Evolutionary conservation across 2,888 invertebrate species (phyloP).

Genomic region (Aleiodes testaceus): DNA sequence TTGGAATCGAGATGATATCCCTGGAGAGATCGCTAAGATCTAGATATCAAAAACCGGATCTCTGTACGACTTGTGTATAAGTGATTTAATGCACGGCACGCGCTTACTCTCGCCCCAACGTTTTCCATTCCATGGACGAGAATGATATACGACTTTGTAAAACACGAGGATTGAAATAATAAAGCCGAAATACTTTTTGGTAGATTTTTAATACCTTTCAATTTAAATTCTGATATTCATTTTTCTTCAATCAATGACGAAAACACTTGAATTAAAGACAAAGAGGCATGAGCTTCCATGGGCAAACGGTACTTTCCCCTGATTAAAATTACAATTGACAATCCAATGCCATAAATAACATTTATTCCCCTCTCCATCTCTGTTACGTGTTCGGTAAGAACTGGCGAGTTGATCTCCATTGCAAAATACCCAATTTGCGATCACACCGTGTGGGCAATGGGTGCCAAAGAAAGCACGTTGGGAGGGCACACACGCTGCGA

Average conservation of each 20-base stretch:
- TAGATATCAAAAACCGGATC: slow-evolving; percentile 41
- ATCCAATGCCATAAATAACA: background rate
- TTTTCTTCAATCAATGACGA: too few relatives aligned
- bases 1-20: slow-evolving; percentile 13
- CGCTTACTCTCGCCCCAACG: slow-evolving; percentile 33
- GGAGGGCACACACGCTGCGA: slow-evolving; percentile 44
- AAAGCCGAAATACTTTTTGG: background rate
- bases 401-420: slow-evolving; percentile 39
- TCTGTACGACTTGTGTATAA: slow-evolving; percentile 25
- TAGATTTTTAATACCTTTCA: background rate
- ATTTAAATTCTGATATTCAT: background rate
- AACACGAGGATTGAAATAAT: background rate
- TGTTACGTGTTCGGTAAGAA: background rate
- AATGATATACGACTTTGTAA: background rate
- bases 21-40: slow-evolving; percentile 28
- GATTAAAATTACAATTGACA: too few relatives aligned
- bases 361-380: background rate
- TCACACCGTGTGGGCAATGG: slow-evolving; percentile 37
- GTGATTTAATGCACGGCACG: slow-evolving; percentile 51
- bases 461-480: slow-evolving; percentile 11
- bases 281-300: too few relatives aligned
- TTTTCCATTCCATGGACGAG: slow-evolving; percentile 7
- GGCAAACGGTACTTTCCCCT: too few relatives aligned
- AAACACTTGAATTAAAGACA: too few relatives aligned
- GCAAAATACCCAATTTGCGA: slow-evolving; percentile 47